Base-by-base conservation (phyloP, 2,888 invertebrate species). In the Ischnura elegans region DNA sequence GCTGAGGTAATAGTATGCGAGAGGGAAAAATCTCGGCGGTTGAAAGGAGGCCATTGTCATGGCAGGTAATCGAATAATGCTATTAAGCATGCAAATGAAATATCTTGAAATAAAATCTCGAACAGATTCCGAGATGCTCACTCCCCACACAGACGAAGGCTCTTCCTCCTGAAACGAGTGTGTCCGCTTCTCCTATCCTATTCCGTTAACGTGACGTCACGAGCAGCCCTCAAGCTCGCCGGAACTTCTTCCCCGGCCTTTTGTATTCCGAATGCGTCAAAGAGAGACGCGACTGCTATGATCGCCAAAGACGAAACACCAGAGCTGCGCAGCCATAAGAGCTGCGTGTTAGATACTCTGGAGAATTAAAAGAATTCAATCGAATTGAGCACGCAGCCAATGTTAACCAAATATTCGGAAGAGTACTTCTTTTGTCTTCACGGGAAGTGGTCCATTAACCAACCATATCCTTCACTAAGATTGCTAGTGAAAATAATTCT, bases 191-290 rank as follows among this genome's bases (percentile, higher is more conserved):
- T 29, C n/a, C 0, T 36, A 76, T 76, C 76, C 0, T 76, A 76
- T 76, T n/a, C 76, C 76, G 76, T 76, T 76, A 76, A 76, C 10
- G 76, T 76, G 76, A 76, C 76, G 76, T 76, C 76, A 76, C 29
- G 29, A n/a, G 25, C 76, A 36, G 76, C 13, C 76, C 76, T 36
- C 29, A 25, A 6, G 29, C 76, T 10, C 29, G 2, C 76, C 76
- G 76, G 76, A 76, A 76, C 76, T 76, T 36, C 36, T 36, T 2
- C 25, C 61, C 76, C 76, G 0, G 76, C 10, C 29, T 29, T 36
- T 76, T 76, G 36, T 76, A 76, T 76, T 76, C 76, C 76, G 76
- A 36, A 36, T 76, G 1, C 36, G 76, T 76, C 76, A 36, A 76
- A 10, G 36, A 36, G 76, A 76, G 36, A 76, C 66, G 66, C 29